Conservation (phyloP, 2,888 invertebrate species). For the Octodonta nipae region DNA sequence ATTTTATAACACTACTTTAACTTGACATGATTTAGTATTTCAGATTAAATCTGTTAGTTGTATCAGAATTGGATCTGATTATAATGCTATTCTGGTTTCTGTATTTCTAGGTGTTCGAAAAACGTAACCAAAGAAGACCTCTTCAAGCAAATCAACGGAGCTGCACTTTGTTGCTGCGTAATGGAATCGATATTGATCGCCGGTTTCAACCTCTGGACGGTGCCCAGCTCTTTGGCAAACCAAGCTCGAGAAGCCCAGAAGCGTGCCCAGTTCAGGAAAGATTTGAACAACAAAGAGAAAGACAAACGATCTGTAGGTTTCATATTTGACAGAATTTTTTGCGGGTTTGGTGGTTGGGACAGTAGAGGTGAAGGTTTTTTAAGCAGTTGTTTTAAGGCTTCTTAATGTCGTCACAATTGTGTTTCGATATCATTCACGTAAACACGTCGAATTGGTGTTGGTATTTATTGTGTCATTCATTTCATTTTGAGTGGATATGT, state of each 20-base stretch:
- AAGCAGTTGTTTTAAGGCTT: too few relatives aligned
- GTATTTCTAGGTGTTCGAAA: too few relatives aligned
- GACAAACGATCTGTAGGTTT: slow-evolving; percentile 29
- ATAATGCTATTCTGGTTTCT: neutral
- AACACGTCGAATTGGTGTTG: too few relatives aligned
- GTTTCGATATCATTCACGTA: too few relatives aligned
- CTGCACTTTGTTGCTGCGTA: slow-evolving; percentile 75
- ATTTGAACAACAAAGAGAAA: slow-evolving; percentile 24
- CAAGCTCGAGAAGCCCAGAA: slow-evolving; percentile 42
- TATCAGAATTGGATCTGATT: too few relatives aligned
- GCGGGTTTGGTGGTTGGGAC: slow-evolving; percentile 21
- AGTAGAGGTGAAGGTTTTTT: slow-evolving; percentile 21
- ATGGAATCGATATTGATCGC: slow-evolving; percentile 72
- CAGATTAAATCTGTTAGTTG: too few relatives aligned
- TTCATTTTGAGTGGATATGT: too few relatives aligned
- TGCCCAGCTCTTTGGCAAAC: slow-evolving; percentile 56
- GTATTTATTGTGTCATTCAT: too few relatives aligned
- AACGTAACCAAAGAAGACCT: slow-evolving; percentile 27
- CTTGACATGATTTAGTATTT: too few relatives aligned
- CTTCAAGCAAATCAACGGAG: slow-evolving; percentile 58
- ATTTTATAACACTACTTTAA: too few relatives aligned
- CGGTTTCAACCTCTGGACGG: slow-evolving; percentile 64
- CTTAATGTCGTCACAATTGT: too few relatives aligned
- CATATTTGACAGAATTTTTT: slow-evolving; percentile 20
- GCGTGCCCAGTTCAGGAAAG: slow-evolving; percentile 27